Conservation (phyloP, 2,113 vertebrate genomes). For the Burhinus bistriatus region DNA sequence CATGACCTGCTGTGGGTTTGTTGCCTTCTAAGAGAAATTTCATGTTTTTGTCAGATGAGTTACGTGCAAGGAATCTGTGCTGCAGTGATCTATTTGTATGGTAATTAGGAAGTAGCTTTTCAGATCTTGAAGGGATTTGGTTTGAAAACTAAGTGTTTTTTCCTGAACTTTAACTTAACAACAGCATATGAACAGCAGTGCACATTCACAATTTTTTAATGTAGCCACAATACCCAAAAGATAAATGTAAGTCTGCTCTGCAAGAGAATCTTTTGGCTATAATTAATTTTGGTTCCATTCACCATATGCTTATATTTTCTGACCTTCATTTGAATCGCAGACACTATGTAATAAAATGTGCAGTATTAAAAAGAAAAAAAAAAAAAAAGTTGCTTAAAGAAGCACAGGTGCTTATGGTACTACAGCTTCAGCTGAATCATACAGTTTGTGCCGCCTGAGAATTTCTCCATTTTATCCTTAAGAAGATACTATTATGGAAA, state of each 20-base stretch:
- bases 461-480: neutral
- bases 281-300: slow-evolving; percentile 62
- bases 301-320: slow-evolving; percentile 50
- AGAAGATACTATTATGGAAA: neutral
- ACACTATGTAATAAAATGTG: slow-evolving; percentile 33
- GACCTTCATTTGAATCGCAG: slow-evolving; percentile 52
- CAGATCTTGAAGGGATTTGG: slow-evolving; percentile 63
- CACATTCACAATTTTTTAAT: neutral
- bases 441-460: neutral
- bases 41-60: slow-evolving; percentile 9
- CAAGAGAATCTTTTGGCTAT: slow-evolving; percentile 18
- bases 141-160: slow-evolving; percentile 57
- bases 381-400: neutral
- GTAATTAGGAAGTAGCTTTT: slow-evolving; percentile 67
- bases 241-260: slow-evolving; percentile 42
- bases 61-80: slow-evolving; percentile 52
- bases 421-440: neutral
- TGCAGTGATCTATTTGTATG: slow-evolving; percentile 54
- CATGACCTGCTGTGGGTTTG: neutral
- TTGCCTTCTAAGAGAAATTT: neutral
- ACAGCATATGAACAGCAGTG: slow-evolving; percentile 28
- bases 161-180: slow-evolving; percentile 43
- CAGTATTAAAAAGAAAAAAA: neutral
- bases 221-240: slow-evolving; percentile 49
- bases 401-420: neutral